Base-by-base conservation (phyloP, 2,888 invertebrate genomes). In the Troglohyphantes excavatus region DNA sequence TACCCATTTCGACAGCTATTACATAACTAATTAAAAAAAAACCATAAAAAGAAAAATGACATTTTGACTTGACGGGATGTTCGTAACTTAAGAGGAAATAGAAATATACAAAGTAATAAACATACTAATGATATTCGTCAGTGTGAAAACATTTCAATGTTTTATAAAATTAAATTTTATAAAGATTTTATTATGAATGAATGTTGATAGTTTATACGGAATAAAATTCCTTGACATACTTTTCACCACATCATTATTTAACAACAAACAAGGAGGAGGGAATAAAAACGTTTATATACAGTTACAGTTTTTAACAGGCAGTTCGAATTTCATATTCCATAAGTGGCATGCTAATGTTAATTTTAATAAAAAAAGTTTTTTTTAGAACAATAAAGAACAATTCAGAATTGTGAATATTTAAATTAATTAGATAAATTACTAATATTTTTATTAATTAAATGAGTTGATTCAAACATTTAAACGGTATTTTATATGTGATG, bases 221-320 rank as follows among this genome's bases (percentile, higher is more conserved):
- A 11, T 23, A 39, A 39, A 65, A 39, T 39, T 78, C 23, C 61
- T 78, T 78, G 65, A 78, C 78, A 78, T 26, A 78, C 65, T 78
- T 78, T 78, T 65, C 78, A 43, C 23, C 65, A 65, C 65, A 63
- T 78, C 63, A 78, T 39, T 78, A 78, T 78, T 78, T 78, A 78
- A 78, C 27, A 78, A 78, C 65, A 78, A 78, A 78, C 78, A 78
- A 78, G 26, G 59, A 75, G 78, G 78, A 46, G 65, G 63, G 65
- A 63, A 43, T 21, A 43, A n/a, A n/a, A n/a, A n/a, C n/a, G n/a
- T 27, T n/a, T 39, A 39, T 6, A 9, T 33, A 78, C 78, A 63
- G 78, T 78, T 78, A 63, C 65, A 78, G 43, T 27, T 53, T 53
- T 6, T n/a, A 17, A 17, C 0, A 53, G 13, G 13, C 53, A n/a